Conservation (phyloP, 2,797 vertebrate genomes). For the Hemibagrus guttatus region DNA sequence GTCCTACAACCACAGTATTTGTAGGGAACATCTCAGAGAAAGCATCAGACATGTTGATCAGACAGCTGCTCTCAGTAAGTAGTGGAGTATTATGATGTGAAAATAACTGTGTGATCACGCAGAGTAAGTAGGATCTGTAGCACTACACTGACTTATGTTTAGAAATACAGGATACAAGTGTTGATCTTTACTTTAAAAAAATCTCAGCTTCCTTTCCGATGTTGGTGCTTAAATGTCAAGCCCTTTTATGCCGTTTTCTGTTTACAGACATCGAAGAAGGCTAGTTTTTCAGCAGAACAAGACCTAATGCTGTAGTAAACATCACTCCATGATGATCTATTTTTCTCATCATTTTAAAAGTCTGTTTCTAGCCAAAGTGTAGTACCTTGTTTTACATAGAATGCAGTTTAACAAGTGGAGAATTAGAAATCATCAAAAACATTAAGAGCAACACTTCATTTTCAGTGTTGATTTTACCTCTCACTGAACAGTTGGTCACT, state of each 20-base stretch:
- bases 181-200: not conserved
- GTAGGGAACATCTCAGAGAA: conserved; percentile 99
- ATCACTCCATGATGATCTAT: not conserved
- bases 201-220: not conserved
- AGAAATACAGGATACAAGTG: not conserved
- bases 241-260: not conserved
- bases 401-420: not conserved
- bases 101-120: no score
- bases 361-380: not conserved
- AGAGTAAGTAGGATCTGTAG: not conserved
- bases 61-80: conserved; percentile 95
- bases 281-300: not conserved
- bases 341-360: not conserved
- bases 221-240: not conserved
- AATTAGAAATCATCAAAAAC: not conserved
- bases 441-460: not conserved
- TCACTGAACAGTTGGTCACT: not conserved
- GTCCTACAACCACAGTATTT: conserved; percentile 98
- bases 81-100: not conserved
- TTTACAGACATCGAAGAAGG: not conserved
- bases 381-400: not conserved
- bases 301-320: not conserved
- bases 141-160: not conserved
- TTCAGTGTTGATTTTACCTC: not conserved
- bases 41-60: conserved; percentile 97